phyloP scores from a whole-genome alignment of 2,888 invertebrate genomes.

The Selenia dentaria region DNA sequence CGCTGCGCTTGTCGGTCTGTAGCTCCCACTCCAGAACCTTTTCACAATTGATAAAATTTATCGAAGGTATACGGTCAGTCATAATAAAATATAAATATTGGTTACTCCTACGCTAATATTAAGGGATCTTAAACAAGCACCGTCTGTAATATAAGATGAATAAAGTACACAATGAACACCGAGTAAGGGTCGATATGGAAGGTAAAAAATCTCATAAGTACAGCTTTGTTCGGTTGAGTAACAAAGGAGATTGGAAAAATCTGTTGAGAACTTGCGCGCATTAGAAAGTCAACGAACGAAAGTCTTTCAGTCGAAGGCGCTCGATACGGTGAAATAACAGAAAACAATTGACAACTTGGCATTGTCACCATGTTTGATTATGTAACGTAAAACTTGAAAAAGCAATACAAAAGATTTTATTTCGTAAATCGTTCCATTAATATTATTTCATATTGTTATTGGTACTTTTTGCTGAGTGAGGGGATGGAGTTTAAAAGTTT shows the following conservation, averaged over 20 bases:
- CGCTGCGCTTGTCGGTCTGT: too few species aligned
- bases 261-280: conserved; percentile 10
- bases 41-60: too few species aligned
- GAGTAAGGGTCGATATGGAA: conserved; percentile 2
- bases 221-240: conserved; percentile 20
- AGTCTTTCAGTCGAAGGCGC: conserved; percentile 5
- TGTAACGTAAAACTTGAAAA: too few species aligned
- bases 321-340: conserved; percentile 5
- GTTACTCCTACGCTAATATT: neutral
- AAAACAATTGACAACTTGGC: conserved; percentile 4
- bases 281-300: conserved; percentile 19
- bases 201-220: conserved; percentile 12
- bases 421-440: too few species aligned
- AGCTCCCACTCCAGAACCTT: too few species aligned
- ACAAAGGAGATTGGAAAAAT: conserved; percentile 28
- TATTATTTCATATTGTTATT: too few species aligned
- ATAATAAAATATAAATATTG: too few species aligned
- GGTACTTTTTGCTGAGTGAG: too few species aligned
- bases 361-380: too few species aligned
- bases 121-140: neutral
- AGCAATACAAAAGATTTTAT: too few species aligned
- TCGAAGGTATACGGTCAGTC: too few species aligned
- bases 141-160: conserved; percentile 3
- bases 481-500: too few species aligned
- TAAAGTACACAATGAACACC: conserved; percentile 15